phyloP scores from a whole-genome alignment of 2,797 vertebrate genomes.

The Brachyrhaphis roseni region DNA sequence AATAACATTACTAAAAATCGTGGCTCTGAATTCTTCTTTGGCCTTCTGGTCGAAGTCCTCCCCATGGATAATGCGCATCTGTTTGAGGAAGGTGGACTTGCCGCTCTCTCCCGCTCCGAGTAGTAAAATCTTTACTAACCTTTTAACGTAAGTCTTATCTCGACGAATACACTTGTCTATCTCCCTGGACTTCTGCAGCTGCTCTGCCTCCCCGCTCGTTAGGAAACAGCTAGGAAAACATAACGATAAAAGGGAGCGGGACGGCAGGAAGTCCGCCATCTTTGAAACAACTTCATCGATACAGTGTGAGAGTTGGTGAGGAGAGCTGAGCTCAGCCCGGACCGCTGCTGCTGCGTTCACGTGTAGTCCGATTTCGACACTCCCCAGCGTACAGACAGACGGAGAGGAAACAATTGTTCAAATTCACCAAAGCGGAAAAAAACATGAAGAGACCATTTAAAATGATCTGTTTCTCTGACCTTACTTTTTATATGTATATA shows the following conservation, averaged over 20 bases:
- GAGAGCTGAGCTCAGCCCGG: conserved; percentile 55
- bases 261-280: conserved; percentile 99
- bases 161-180: conserved; percentile 90
- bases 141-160: conserved; percentile 93
- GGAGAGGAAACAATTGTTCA: neutral
- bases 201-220: conserved; percentile 90
- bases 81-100: conserved; percentile 98
- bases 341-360: conserved; percentile 47
- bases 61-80: conserved; percentile 98
- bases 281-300: conserved; percentile 88
- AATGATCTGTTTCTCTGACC: too few relatives aligned
- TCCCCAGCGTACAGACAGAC: neutral
- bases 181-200: conserved; percentile 92
- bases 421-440: neutral
- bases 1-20: conserved; percentile 95
- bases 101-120: conserved; percentile 98
- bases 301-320: conserved; percentile 48
- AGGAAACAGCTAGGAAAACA: conserved; percentile 95
- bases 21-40: conserved; percentile 92
- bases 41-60: conserved; percentile 94
- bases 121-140: conserved; percentile 93
- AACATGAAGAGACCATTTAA: too few relatives aligned
- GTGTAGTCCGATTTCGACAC: conserved; percentile 15
- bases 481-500: too few relatives aligned
- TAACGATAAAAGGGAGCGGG: conserved; percentile 90